These are phyloP conservation scores for Achatina immaculata DNA, from an alignment of 1,140 invertebrate species.

Conservation along the genomic window DNA sequence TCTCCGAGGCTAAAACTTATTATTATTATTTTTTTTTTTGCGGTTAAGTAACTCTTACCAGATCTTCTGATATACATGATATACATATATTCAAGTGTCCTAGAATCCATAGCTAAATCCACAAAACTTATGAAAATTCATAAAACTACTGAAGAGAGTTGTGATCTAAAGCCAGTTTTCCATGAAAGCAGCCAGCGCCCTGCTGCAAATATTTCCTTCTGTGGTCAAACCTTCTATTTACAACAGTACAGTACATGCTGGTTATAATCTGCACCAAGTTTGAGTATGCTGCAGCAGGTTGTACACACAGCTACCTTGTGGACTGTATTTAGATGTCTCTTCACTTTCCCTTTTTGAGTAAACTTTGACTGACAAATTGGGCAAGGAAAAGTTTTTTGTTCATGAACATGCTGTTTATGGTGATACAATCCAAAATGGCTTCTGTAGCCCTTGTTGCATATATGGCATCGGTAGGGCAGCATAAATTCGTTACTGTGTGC, in stretches of 20 bases:
- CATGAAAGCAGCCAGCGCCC: too few species aligned
- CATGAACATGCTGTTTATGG: slow-evolving; percentile 18
- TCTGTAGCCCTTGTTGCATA: slow-evolving; percentile 26
- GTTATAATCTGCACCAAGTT: slow-evolving; percentile 20
- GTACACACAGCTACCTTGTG: slow-evolving; percentile 1
- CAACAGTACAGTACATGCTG: slow-evolving; percentile 27
- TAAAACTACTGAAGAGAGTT: too few species aligned
- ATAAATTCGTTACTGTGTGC: background rate
- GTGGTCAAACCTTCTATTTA: too few species aligned
- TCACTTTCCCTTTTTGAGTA: slow-evolving; percentile 25
- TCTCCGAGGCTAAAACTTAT: too few species aligned
- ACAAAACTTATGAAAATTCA: too few species aligned
- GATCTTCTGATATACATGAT: too few species aligned
- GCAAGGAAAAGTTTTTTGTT: slow-evolving; percentile 24
- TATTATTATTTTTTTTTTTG: too few species aligned
- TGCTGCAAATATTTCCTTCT: too few species aligned
- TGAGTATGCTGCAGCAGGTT: slow-evolving; percentile 3
- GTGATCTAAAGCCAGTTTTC: too few species aligned
- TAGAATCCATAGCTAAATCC: too few species aligned
- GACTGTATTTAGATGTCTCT: slow-evolving; percentile 19
- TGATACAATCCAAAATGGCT: slow-evolving; percentile 14
- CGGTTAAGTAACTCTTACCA: too few species aligned
- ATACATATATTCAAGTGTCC: too few species aligned
- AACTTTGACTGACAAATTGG: slow-evolving; percentile 29
- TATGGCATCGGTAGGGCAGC: slow-evolving; percentile 19